phyloP scores from a whole-genome alignment of 2,113 vertebrate genomes.

The Onychorhynchus coronatus region DNA sequence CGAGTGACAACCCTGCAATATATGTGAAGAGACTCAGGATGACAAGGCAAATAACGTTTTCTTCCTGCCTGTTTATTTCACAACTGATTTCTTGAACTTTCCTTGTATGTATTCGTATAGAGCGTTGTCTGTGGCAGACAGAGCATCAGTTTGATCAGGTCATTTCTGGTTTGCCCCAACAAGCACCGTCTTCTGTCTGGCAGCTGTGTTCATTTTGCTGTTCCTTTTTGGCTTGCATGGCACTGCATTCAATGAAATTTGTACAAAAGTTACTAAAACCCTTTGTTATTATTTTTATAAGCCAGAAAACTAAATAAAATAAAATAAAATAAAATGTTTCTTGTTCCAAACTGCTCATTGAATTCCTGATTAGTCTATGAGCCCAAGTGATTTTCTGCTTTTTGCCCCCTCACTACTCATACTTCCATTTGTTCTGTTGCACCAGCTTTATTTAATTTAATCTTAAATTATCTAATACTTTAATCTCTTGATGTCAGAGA shows the following conservation, averaged over 20 bases:
- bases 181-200: neutral
- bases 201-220: neutral
- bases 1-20: neutral
- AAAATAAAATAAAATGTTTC: neutral
- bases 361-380: neutral
- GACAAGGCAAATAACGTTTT: neutral
- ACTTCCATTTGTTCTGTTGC: neutral
- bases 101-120: neutral
- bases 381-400: neutral
- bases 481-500: slow-evolving; percentile 9
- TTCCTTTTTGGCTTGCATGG: neutral
- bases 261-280: neutral
- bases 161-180: neutral
- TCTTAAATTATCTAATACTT: slow-evolving; percentile 2
- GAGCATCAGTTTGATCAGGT: fast-evolving
- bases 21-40: neutral
- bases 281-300: neutral
- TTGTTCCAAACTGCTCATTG: neutral
- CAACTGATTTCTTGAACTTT: neutral
- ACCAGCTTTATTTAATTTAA: neutral
- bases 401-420: neutral
- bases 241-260: neutral
- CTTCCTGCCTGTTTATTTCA: neutral
- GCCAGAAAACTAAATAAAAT: neutral
- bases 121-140: neutral